Base-by-base conservation (phyloP, 2,113 vertebrate species). In the Python bivittatus region DNA sequence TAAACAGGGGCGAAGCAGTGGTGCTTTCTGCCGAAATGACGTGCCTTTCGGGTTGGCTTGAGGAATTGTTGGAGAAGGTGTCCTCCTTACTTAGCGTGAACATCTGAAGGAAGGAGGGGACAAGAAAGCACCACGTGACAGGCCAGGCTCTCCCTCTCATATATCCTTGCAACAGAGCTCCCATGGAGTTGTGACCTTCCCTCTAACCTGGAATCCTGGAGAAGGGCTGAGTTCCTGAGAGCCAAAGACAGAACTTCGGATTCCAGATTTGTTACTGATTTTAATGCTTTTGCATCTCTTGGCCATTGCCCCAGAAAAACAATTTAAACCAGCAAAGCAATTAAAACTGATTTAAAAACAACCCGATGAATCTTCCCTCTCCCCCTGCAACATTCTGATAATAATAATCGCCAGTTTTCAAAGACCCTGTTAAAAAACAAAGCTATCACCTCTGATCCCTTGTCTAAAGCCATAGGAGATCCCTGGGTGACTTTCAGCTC, bases 1-100 rank as follows among this genome's bases (percentile, higher is more conserved):
- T 92, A 93, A 3, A 22, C 88, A 95, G 95, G 95, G 88, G 94
- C 93, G 95, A 96, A 96, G 96, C 94, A 20, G 72, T 48, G 52
- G 53, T 29, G 52, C 10, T 23, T 56, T 68, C 94, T 89, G 88
- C 91, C 53, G 13, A 57, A 84, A 29, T 4, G n/a, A 5, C 6
- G 25, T 33, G 56, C 0, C 4, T 25, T 29, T 44, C n/a, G 9
- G 25, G 53, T 54, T 57, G 2, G 3, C 9, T 72, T 12, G n/a
- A 25, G 12, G 23, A 10, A 56, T 27, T 60, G 4, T 20, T 25
- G 29, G 27, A 22, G 1, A 52, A 52, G 84, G 4, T 25, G 25
- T 20, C 52, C 22, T 85, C 10, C 44, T 61, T 1, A 86, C 15
- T 17, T 86, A 52, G 9, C 79, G 60, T 48, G 90, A 10, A 60